Evolutionary conservation across 2,888 invertebrate genomes (phyloP).

Genomic region (Philonicus albiceps): DNA sequence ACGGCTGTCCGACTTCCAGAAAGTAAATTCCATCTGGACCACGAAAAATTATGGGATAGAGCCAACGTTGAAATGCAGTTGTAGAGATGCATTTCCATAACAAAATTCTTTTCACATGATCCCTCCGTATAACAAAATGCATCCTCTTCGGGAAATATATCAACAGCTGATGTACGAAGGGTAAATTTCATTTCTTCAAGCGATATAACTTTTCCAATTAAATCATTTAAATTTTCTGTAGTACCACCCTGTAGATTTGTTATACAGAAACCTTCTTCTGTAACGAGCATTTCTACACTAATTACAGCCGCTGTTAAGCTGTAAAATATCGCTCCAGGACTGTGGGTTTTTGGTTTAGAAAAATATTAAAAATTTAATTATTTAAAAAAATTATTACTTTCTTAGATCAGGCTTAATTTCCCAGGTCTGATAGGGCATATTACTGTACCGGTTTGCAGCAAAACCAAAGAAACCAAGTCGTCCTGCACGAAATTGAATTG

Average conservation of each 20-base stretch:
- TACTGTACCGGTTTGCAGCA: conserved; percentile 76
- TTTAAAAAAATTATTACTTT: conserved; percentile 59
- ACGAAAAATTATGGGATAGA: conserved; percentile 79
- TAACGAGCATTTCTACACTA: conserved; percentile 67
- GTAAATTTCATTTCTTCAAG: conserved; percentile 57
- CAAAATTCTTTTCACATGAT: conserved; percentile 74
- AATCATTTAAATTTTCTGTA: conserved; percentile 57
- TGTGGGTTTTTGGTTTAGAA: conserved; percentile 40
- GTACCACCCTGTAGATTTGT: conserved; percentile 61
- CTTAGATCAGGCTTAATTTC: conserved; percentile 76
- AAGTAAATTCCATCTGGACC: conserved; percentile 77
- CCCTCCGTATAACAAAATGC: conserved; percentile 75
- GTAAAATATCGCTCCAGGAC: conserved; percentile 61
- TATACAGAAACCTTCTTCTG: conserved; percentile 61
- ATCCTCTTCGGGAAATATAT: conserved; percentile 84
- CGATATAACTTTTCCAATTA: conserved; percentile 58
- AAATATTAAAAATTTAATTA: neutral
- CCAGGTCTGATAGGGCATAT: conserved; percentile 88
- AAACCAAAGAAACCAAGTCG: conserved; percentile 76
- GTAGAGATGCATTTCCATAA: conserved; percentile 78
- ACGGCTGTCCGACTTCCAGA: conserved; percentile 64
- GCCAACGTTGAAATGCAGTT: conserved; percentile 79
- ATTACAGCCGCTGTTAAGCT: conserved; percentile 68
- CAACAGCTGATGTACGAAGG: conserved; percentile 73
- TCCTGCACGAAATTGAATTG: conserved; percentile 78